Evolutionary conservation across 2,888 invertebrate genomes (phyloP).

Genomic region (Mimas tiliae): DNA sequence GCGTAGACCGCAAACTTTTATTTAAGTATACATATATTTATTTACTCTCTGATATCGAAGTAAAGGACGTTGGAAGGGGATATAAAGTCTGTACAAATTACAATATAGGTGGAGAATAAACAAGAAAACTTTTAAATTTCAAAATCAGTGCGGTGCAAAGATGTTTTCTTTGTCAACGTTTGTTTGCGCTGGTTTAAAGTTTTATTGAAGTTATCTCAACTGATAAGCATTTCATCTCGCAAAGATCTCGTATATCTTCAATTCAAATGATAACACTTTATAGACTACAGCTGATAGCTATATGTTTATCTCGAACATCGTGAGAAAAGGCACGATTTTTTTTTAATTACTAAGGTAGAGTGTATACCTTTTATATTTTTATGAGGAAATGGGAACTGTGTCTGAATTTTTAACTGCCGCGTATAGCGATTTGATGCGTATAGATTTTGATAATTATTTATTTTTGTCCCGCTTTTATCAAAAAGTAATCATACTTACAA

Average conservation of each 20-base stretch:
- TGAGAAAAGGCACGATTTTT: background rate
- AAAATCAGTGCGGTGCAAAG: background rate
- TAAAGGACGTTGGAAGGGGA: slow-evolving; percentile 1
- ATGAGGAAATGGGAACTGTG: no score
- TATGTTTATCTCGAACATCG: slow-evolving; percentile 7
- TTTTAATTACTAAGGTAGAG: no score
- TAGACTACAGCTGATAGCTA: slow-evolving; percentile 2
- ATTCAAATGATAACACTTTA: background rate
- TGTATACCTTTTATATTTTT: no score
- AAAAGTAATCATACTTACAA: background rate
- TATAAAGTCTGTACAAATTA: background rate
- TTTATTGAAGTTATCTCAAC: slow-evolving; percentile 4
- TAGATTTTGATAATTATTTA: no score
- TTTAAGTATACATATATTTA: no score
- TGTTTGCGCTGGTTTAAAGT: background rate
- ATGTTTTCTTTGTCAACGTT: slow-evolving; percentile 7
- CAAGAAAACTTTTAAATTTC: no score
- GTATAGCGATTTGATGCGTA: no score
- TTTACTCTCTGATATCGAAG: slow-evolving; percentile 5
- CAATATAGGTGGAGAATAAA: background rate
- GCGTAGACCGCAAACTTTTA: background rate
- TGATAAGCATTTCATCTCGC: slow-evolving; percentile 14
- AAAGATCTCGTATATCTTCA: no score
- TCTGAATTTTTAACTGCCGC: background rate
- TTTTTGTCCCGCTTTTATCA: no score